These are phyloP conservation scores for Atrichornis clamosus DNA, from an alignment of 2,113 vertebrate species.

Conservation along the genomic window DNA sequence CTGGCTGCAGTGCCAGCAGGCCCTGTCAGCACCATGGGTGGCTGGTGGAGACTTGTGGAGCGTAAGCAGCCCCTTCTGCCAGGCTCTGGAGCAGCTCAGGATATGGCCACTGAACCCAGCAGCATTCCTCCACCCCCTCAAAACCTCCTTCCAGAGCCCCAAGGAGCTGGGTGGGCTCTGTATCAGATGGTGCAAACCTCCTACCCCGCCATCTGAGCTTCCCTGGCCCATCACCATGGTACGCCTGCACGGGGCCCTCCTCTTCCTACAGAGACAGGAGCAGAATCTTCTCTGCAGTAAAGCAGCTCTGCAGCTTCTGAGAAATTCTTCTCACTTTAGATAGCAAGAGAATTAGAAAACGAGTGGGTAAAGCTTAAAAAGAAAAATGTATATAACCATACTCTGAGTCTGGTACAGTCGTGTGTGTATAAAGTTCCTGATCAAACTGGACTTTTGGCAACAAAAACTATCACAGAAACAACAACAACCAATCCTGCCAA, in stretches of 20 bases:
- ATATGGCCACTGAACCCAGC: not conserved
- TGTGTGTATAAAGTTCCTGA: not conserved
- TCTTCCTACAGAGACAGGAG: not conserved
- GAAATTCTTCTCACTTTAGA: not conserved
- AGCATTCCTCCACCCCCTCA: not conserved
- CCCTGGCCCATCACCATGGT: rapidly evolving
- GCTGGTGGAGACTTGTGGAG: not conserved
- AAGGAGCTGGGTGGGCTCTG: not conserved
- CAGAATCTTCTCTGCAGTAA: not conserved
- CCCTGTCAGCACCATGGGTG: not conserved
- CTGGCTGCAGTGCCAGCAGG: not conserved
- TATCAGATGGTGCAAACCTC: not conserved
- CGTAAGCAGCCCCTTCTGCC: not conserved
- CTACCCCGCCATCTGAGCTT: not conserved
- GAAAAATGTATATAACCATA: not conserved
- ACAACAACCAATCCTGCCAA: not conserved
- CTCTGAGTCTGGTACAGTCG: not conserved
- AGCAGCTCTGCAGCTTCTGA: not conserved
- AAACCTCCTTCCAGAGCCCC: not conserved
- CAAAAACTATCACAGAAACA: not conserved
- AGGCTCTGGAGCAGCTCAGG: not conserved
- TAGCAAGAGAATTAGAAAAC: not conserved
- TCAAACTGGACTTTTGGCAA: not conserved
- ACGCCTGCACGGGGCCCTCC: not conserved
- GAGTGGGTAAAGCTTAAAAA: not conserved